These are phyloP conservation scores for Epizoanthus stellaris DNA, from an alignment of 92 coral and sea anemone genomes.

Conservation along the genomic window DNA sequence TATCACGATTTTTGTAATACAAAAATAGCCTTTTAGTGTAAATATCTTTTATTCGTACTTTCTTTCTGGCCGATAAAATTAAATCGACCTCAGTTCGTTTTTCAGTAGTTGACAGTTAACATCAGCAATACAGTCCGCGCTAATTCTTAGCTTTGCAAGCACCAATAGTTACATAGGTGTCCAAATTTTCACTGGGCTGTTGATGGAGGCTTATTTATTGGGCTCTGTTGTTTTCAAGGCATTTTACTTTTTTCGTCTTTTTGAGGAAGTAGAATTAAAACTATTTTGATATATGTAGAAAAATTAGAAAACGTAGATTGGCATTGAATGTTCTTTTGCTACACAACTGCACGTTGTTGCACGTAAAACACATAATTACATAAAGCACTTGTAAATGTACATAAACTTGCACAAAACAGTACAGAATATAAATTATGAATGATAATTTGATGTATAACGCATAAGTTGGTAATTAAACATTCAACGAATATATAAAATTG, in stretches of 20 bases:
- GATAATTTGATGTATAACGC: neutral
- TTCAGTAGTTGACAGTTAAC: too few relatives aligned
- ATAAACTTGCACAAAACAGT: neutral
- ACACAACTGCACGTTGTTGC: neutral
- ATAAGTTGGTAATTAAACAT: neutral
- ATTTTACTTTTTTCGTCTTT: neutral
- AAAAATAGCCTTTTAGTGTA: too few relatives aligned
- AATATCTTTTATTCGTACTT: too few relatives aligned
- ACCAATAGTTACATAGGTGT: too few relatives aligned
- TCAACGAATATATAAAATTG: neutral
- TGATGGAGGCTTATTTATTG: neutral
- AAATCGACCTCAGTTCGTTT: too few relatives aligned
- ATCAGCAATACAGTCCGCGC: too few relatives aligned
- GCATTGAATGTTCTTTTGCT: constrained; percentile 35
- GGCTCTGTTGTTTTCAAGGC: neutral
- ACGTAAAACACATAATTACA: neutral
- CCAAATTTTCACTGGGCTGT: too few relatives aligned
- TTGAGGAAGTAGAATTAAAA: neutral
- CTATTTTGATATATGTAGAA: neutral
- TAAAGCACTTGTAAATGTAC: constrained; percentile 19
- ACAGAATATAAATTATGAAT: neutral
- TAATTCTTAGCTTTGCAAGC: neutral
- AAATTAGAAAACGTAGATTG: neutral
- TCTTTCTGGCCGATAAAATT: too few relatives aligned
- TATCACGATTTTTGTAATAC: too few relatives aligned